These are phyloP conservation scores for Nanorana parkeri DNA, from an alignment of 2,113 vertebrate species.

Conservation along the genomic window DNA sequence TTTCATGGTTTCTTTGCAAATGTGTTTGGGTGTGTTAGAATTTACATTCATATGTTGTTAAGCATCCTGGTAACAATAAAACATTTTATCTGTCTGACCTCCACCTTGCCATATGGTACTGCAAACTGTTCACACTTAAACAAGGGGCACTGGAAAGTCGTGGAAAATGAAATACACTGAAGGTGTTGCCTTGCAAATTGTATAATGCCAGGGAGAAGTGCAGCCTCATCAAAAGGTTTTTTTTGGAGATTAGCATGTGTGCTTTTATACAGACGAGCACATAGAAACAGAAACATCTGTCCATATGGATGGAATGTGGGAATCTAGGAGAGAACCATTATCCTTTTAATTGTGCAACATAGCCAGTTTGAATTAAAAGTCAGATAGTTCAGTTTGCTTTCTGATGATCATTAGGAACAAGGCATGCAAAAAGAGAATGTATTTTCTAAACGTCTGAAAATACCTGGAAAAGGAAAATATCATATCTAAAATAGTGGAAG, in stretches of 20 bases:
- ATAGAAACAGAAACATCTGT: slow-evolving; percentile 43
- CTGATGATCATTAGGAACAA: not conserved
- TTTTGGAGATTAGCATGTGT: slow-evolving; percentile 14
- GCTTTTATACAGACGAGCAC: slow-evolving; percentile 20
- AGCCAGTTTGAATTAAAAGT: not conserved
- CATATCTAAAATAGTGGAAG: no score
- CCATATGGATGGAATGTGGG: slow-evolving; percentile 27
- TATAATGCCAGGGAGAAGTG: slow-evolving; percentile 24
- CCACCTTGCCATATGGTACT: slow-evolving; percentile 91
- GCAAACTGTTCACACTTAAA: slow-evolving; percentile 68
- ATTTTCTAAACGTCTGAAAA: no score
- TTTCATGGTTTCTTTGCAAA: slow-evolving; percentile 79
- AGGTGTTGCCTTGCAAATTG: slow-evolving; percentile 33
- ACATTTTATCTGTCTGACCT: slow-evolving; percentile 94
- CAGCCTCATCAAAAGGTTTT: slow-evolving; percentile 4
- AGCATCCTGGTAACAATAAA: slow-evolving; percentile 81
- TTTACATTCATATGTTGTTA: slow-evolving; percentile 93
- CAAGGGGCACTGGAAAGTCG: slow-evolving; percentile 51
- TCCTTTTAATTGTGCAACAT: not conserved
- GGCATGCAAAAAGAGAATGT: no score
- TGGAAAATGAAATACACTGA: slow-evolving; percentile 28
- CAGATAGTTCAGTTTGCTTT: not conserved
- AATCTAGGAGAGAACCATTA: not conserved
- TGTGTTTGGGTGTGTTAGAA: slow-evolving; percentile 87
- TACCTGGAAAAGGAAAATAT: no score